Base-by-base conservation (phyloP, 2,797 vertebrate genomes). In the Furcifer pardalis region DNA sequence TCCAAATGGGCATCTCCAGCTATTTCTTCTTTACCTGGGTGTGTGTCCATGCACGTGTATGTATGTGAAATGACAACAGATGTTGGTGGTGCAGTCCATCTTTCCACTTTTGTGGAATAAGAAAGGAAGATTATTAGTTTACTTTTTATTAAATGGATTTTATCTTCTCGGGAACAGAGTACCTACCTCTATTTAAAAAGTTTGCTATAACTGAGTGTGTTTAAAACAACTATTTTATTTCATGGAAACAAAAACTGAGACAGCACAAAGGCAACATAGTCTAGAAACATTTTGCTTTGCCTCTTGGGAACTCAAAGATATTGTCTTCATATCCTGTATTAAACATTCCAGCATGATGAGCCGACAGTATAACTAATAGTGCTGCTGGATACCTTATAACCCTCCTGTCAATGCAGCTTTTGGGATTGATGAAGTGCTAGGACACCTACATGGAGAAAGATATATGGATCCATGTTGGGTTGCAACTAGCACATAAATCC, bases 361-460 rank as follows among this genome's bases (percentile, higher is more conserved):
- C 42, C 88, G 84, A 82, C 25, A 89, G 77, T 74, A 83, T 86
- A 86, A 88, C 80, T 85, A 92, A 86, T 1, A 79, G 86, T 65
- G 62, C 40, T 89, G 10, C 72, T 85, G 76, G 80, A n/a, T 75
- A 89, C 80, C 60, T 83, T 80, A 71, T 72, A 85, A 88, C 63
- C 66, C 74, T 12, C 35, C 35, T 63, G 79, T 85, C 77, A 75
- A 75, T 65, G 79, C 52, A 83, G 76, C 84, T 87, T 71, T 89
- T 62, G 1, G 27, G 32, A 66, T 37, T 82, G 85, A 89, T 69
- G 90, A 82, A 89, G 78, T 88, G 81, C 83, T 87, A 82, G 76
- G 73, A 90, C 1, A 3, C 17, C 77, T 81, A 86, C 81, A 92
- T 72, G 84, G 83, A 91, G 87, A 83, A 90, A 93, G 46, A 86